Base-by-base conservation (phyloP, 2,113 vertebrate genomes). In the Hyperopisus bebe region DNA sequence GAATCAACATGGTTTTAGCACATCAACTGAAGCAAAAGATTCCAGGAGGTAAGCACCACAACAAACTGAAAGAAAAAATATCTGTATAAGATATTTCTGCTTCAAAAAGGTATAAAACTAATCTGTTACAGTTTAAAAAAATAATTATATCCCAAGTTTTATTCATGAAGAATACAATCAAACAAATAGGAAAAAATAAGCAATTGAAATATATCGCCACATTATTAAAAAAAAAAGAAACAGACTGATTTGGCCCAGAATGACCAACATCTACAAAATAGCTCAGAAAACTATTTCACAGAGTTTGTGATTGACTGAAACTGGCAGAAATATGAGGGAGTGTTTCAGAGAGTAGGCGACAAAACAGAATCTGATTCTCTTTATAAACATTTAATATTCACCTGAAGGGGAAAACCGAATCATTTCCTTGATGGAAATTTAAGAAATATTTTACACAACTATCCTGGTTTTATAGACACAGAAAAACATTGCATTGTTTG, bases 301-400 rank as follows among this genome's bases (percentile, higher is more conserved):
- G 31, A 35, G 70, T 17, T 39, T 77, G 27, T 48, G 62, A 44
- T 35, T 44, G 66, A 70, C 44, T 50, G 19, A 10, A 35, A 88
- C 87, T 74, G 58, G 58, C 24, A 15, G 13, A 47, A 48, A 48
- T 62, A 50, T n/a, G 11, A 46, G 44, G 44, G 24, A 44, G 62
- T 62, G n/a, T 66, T 66, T 66, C n/a, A 66, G 62, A 66, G n/a
- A 74, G 35, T 9, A 74, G 62, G 44, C 74, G 39, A 39, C 70
- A 17, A 77, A 19, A 39, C 27, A 31, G 87, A 66, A 47, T 88
- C 44, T 88, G 87, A 58, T 42, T 88, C 62, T 27, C 87, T 74
- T 31, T 46, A 58, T 88, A 88, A 50, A 88, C 62, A 88, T 70
- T 70, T 11, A 70, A 62, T 47, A 62, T 74, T 85, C 24, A 80